phyloP scores from a whole-genome alignment of 2,888 invertebrate species.

The Polydesmus complanatus region DNA sequence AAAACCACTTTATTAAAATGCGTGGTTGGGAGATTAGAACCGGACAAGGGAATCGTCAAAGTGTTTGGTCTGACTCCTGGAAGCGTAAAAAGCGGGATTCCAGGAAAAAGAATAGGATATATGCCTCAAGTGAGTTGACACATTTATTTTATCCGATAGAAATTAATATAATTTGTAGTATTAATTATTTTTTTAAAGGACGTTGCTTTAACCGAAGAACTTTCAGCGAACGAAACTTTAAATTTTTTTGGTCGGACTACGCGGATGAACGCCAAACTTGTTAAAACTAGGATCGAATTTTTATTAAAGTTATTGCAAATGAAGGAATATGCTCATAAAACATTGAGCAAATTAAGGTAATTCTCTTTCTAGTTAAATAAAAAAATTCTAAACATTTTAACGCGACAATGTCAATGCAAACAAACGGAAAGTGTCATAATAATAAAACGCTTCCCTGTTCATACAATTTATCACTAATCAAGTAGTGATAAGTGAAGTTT shows the following conservation, averaged over 20 bases:
- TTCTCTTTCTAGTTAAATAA: too few relatives aligned
- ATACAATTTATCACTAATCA: too few relatives aligned
- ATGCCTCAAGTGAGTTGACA: neutral
- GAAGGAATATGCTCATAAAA: too few relatives aligned
- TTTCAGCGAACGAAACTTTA: constrained; percentile 87
- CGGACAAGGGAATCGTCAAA: neutral
- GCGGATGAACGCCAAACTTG: constrained; percentile 72
- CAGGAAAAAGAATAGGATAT: neutral
- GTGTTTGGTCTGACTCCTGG: neutral
- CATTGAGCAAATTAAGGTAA: too few relatives aligned
- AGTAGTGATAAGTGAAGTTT: too few relatives aligned
- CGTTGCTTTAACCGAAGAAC: constrained; percentile 35
- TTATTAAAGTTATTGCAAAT: constrained; percentile 83
- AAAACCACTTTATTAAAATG: neutral
- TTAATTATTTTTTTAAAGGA: constrained; percentile 22
- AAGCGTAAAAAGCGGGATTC: too few relatives aligned
- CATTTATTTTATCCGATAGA: neutral
- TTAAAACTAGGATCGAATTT: constrained; percentile 65
- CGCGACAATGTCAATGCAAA: too few relatives aligned
- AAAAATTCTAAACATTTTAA: too few relatives aligned
- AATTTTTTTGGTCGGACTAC: constrained; percentile 93
- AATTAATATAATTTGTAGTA: neutral
- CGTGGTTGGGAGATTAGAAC: neutral
- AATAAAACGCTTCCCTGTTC: too few relatives aligned
- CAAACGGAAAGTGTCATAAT: too few relatives aligned